A percentile compares a stretch with the other conserved stretches of the same genome.
phyloP scores from a whole-genome alignment of 1,140 invertebrate species.

The Dreissena polymorpha region DNA sequence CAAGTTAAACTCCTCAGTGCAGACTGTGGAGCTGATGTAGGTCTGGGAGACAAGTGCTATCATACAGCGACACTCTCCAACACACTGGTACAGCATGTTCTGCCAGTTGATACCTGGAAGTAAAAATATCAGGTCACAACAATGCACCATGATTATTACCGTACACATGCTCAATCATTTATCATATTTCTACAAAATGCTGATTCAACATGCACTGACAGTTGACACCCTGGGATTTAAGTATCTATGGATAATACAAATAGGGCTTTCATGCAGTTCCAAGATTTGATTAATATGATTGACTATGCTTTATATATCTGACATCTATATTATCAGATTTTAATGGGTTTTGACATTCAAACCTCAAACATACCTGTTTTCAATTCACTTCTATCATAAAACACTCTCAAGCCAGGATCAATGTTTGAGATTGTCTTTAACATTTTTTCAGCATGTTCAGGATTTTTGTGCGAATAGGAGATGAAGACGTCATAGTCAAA shows the following conservation, averaged over 20 bases:
- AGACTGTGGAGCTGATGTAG: conserved; percentile 73
- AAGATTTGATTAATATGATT: no score
- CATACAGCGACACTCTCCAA: conserved; percentile 68
- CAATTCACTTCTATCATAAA: conserved; percentile 75
- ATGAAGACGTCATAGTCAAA: conserved; percentile 75
- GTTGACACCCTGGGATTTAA: not conserved
- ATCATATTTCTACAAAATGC: not conserved
- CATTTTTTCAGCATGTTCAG: conserved; percentile 62
- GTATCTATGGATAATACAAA: not conserved
- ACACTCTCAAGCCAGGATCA: conserved; percentile 69
- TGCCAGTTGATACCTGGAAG: conserved; percentile 73
- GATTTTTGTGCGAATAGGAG: conserved; percentile 74
- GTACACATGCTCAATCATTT: not conserved
- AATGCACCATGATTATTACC: not conserved
- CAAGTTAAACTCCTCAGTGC: conserved; percentile 76
- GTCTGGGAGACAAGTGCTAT: conserved; percentile 67
- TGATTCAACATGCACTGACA: not conserved
- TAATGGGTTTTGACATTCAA: no score
- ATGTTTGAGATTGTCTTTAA: conserved; percentile 57
- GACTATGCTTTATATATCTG: no score
- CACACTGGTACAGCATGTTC: conserved; percentile 71
- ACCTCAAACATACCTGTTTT: conserved; percentile 66
- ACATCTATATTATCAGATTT: no score
- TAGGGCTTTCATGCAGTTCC: not conserved
- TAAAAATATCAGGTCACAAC: not conserved